Percentiles rank a stretch among this genome's conserved stretches.
Conservation (phyloP, 1,140 invertebrate species). For the Ceratina australensis region DNA sequence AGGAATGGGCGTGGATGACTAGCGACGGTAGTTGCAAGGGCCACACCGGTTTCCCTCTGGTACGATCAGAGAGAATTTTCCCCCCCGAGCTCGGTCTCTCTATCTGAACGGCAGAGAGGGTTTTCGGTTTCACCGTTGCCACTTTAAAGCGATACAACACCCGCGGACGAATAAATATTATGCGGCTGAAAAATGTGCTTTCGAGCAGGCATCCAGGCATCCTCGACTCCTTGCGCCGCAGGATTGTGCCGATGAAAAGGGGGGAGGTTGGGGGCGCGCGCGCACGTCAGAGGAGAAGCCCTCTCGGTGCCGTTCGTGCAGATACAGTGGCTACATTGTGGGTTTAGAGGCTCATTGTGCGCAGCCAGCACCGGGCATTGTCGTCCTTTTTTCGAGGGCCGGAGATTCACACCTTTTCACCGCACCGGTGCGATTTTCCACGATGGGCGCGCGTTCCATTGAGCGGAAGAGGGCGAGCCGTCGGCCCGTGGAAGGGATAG, state of each 20-base stretch:
- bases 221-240: constrained; percentile 57
- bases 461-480: constrained; percentile 62
- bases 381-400: constrained; percentile 69
- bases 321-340: constrained; percentile 72
- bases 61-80: constrained; percentile 6
- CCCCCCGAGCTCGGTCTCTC: neutral
- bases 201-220: constrained; percentile 60
- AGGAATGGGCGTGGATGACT: constrained; percentile 68
- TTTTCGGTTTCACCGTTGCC: constrained; percentile 48
- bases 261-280: constrained; percentile 3
- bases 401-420: constrained; percentile 77
- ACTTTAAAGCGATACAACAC: constrained; percentile 62
- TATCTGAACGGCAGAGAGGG: neutral
- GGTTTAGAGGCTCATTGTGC: constrained; percentile 72
- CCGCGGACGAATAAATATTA: constrained; percentile 58
- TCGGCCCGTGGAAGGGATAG: constrained; percentile 22
- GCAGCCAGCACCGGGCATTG: constrained; percentile 70
- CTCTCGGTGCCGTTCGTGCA: constrained; percentile 48
- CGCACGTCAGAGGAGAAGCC: constrained; percentile 40
- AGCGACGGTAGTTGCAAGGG: constrained; percentile 1
- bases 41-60: constrained; percentile 2
- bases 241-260: constrained; percentile 58
- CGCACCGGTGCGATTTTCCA: constrained; percentile 73
- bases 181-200: constrained; percentile 59
- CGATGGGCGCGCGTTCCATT: constrained; percentile 65